Conservation (phyloP, 1,140 invertebrate genomes). For the Sipha flava region DNA sequence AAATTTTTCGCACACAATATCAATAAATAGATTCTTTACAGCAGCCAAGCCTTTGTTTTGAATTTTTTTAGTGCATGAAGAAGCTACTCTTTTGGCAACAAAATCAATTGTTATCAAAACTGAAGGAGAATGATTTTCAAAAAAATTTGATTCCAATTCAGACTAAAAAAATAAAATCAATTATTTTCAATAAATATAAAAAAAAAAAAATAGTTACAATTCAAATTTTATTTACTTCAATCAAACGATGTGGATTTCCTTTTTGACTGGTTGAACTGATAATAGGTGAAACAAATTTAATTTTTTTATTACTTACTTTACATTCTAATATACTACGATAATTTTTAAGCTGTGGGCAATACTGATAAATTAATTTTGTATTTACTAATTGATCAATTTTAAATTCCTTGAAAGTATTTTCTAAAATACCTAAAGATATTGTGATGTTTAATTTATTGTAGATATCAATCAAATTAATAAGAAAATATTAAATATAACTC, state of each 20-base stretch:
- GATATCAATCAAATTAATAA: background rate
- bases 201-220: background rate
- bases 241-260: background rate
- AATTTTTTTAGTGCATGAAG: slow-evolving; percentile 16
- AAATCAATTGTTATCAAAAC: slow-evolving; percentile 8
- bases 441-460: background rate
- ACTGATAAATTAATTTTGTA: slow-evolving; percentile 2
- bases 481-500: background rate
- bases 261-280: background rate
- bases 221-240: background rate
- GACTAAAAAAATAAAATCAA: background rate
- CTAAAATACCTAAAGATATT: background rate
- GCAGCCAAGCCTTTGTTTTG: background rate
- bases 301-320: slow-evolving; percentile 16
- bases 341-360: slow-evolving; percentile 14
- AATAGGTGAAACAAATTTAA: background rate
- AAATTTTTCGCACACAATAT: slow-evolving; percentile 17
- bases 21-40: slow-evolving; percentile 16
- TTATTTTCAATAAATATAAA: background rate
- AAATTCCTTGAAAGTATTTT: background rate
- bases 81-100: slow-evolving; percentile 5
- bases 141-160: slow-evolving; percentile 24
- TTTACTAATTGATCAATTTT: background rate
- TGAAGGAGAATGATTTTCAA: slow-evolving; percentile 22
- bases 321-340: background rate